Evolutionary conservation across 1,140 invertebrate genomes (phyloP), one percentile per base, ranked within the genome.

Genomic region (Drosophila arawakana): DNA sequence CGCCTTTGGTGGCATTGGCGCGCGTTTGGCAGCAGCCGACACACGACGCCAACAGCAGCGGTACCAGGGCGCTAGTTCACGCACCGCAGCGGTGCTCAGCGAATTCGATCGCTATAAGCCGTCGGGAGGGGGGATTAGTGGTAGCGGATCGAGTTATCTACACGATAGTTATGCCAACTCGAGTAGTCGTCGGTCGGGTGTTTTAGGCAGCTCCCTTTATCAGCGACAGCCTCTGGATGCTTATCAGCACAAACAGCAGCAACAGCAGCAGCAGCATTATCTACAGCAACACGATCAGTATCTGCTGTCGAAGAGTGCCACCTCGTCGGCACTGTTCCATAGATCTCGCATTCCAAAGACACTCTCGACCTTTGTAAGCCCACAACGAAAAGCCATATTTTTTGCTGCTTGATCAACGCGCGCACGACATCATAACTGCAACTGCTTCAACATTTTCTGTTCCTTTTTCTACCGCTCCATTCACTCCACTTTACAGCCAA

Each of bases 281-380:
- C 75, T 82, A 58, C 83, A 92, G 49, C 85, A 85, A 62, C 78
- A 90, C 52, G 90, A 91, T 63, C 83, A 90, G 11, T 85, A 91
- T 67, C 59, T 76, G 80, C 76, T 92, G 71, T 73, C 90, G 7
- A 92, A 92, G 76, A 91, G 90, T 67, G 86, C 92, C 75, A 92
- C 91, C 57, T 85, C 86, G 58, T 80, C 92, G 73, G 88, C 91
- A 65, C 76, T 92, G 71, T 91, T 92, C 73, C 75, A 92, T 75
- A 92, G 90, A 81, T 92, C 91, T 80, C 92, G 92, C 91, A 92
- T 92, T 92, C 91, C 92, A 91, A 92, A 91, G 83, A 91, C 91
- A 76, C 90, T 91, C 75, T 92, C 90, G 80, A 90, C 92, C 75
- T 92, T 92, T 92, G 92, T 92, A 92, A 92, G 92, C 86, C 61